Evolutionary conservation across 2,888 invertebrate species (phyloP), one percentile per base, ranked within the genome.

Genomic region (Pollenia amentaria): DNA sequence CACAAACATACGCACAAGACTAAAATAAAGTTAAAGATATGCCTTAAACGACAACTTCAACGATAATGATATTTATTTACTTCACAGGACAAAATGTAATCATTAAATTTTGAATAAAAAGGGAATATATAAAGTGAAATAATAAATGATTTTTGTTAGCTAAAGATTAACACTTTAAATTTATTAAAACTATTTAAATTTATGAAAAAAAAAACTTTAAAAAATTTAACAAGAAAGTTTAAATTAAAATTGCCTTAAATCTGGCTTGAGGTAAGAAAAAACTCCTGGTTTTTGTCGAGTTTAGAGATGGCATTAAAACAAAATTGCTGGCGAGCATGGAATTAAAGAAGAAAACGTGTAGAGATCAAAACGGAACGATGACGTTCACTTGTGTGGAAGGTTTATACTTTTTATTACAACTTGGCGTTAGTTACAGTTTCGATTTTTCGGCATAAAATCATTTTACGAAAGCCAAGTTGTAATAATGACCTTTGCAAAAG

Each of bases 61-160:
- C 16, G 78, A 82, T 79, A 75, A 82, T 78, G 64, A 75, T 78
- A 85, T 85, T 86, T 83, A 80, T 86, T 70, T 57, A 65, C 72
- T 83, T 67, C 76, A 62, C 60, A 62, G 72, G 73, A 62, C 60
- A 69, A 76, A 53, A 62, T 69, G 51, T 51, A 29, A 57, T 60
- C 65, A 42, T 67, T 75, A 62, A 67, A 67, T 40, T 21, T 81
- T 9, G 11, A 29, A 60, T 51, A 21, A 46, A 55, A 21, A 29
- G 29, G 7, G n/a, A 16, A 64, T 7, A 16, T 12, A 38, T 12
- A 42, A 42, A 51, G 72, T 10, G 10, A 21, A 21, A 65, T n/a
- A 64, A 18, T 16, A 65, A 55, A 77, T 67, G 55, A 38, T 67
- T n/a, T 42, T 55, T 55, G 44, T 77, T n/a, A 16, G 14, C 21